These are phyloP conservation scores for Drosophila hamatofila DNA, from an alignment of 2,888 invertebrate species.

Conservation along the genomic window DNA sequence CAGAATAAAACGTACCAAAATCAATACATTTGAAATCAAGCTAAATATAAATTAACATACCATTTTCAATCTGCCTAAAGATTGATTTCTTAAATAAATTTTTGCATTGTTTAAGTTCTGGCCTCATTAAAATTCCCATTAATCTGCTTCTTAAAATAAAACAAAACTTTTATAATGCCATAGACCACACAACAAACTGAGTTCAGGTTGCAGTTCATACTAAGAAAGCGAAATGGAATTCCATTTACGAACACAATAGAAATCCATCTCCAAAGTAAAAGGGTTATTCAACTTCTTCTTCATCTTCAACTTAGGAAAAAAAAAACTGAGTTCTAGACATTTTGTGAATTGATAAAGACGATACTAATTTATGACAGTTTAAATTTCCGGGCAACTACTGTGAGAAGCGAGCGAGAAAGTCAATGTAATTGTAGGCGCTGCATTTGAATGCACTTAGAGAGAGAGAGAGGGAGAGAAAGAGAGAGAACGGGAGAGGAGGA, in stretches of 20 bases:
- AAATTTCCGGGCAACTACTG: slow-evolving; percentile 14
- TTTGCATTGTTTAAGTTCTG: no score
- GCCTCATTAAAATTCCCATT: no score
- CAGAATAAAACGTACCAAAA: no score
- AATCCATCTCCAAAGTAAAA: background rate
- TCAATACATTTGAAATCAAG: no score
- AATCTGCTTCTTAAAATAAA: background rate
- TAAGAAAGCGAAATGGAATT: background rate
- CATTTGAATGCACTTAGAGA: background rate
- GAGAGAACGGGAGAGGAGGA: background rate
- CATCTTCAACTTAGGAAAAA: background rate
- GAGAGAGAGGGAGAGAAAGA: background rate
- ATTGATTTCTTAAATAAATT: no score
- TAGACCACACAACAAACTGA: background rate
- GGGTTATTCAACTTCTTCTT: slow-evolving; percentile 13
- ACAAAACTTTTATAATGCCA: no score
- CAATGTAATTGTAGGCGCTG: background rate
- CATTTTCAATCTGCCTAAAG: no score
- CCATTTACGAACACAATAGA: background rate
- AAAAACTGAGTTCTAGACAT: background rate
- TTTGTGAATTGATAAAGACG: slow-evolving; percentile 15
- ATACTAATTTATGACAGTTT: slow-evolving; percentile 18
- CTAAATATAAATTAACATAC: no score
- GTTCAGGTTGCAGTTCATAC: background rate
- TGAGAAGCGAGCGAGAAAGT: background rate